Base-by-base conservation (phyloP, 2,113 vertebrate species). In the Corvus moneduloides region DNA sequence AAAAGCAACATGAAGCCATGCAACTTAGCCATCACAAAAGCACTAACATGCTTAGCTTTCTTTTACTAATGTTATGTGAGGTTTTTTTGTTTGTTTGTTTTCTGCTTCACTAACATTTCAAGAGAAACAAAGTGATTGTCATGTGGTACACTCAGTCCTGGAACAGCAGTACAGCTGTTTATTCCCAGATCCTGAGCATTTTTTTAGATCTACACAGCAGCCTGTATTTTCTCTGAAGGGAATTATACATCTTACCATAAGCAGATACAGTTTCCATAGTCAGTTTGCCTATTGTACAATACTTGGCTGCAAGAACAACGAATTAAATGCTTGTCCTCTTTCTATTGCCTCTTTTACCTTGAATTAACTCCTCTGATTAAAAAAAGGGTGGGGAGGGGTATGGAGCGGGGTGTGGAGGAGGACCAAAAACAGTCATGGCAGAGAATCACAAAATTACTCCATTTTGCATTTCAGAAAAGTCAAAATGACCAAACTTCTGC, bases 121-220 rank as follows among this genome's bases (percentile, higher is more conserved):
- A 61, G 43, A 51, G 72, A 87, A 94, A 69, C 13, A 54, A 90
- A 96, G 66, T 75, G 74, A 79, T 33, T 87, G 62, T 68, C 69
- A 66, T 76, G 58, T 82, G 68, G 56, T 88, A 73, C 41, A 63
- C 41, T 71, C 37, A 79, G 54, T 48, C 35, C 71, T 90, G 39
- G 43, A 89, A 83, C 49, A 94, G 61, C 61, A 95, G 56, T 58
- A 92, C 69, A 94, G 69, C 58, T 91, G 74, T 84, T 93, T 83
- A 84, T 77, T 95, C 66, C 79, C 72, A 95, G 73, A 88, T 54
- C 78, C 48, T 16, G 35, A 88, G 48, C 46, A 35, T 75, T 49
- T 77, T 94, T 94, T 90, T 30, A 83, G 56, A 67, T 76, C 75
- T 64, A 56, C n/a, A 39, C 18, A 49, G 68, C 37, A 94, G 43